Evolutionary conservation across 2,797 vertebrate genomes (phyloP), one percentile per base, ranked within the genome.

Genomic region (Sebastiscus albofasciatus): DNA sequence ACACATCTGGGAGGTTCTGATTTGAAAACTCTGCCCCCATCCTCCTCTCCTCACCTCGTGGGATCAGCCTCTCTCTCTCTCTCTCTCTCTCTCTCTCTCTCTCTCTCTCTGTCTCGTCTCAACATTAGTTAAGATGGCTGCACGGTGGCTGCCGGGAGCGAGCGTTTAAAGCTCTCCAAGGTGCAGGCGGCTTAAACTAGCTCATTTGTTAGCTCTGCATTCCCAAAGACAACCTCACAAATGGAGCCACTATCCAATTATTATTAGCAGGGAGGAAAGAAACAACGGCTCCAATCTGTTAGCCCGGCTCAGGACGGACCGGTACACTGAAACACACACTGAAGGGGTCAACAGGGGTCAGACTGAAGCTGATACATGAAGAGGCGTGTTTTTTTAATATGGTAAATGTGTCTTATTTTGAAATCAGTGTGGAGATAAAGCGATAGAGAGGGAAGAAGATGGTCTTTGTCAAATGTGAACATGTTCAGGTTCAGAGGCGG

Each of bases 161-260:
- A 73, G 88, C 69, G 52, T 91, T 93, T 90, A 92, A 89, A 89
- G 86, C 90, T 84, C 82, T 90, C 86, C 26, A 78, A 88, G 87
- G 82, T 87, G 85, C 89, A 83, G 89, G 86, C 69, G 70, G 87
- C 85, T 88, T 85, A 89, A 93, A 93, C 90, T 77, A 83, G 85
- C 91, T 93, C 88, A 91, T 94, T 92, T 92, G 91, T 94, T 90
- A 83, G 86, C 80, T 61, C 85, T 70, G 82, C 87, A 81, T 90
- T 90, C 88, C 83, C 67, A 33, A 78, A 89, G 81, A 93, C 85
- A 86, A 80, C 64, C 83, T 76, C 75, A 84, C 87, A 89, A 90
- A 92, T 81, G 80, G 83, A 94, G 88, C 75, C 77, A 80, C 86
- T 81, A 69, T 91, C 83, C 91, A 90, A 84, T 91, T 90, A 89